Percentiles rank a stretch among this genome's conserved stretches.
Conservation (phyloP, 2,113 vertebrate species). For the Rhagologus leucostigma region DNA sequence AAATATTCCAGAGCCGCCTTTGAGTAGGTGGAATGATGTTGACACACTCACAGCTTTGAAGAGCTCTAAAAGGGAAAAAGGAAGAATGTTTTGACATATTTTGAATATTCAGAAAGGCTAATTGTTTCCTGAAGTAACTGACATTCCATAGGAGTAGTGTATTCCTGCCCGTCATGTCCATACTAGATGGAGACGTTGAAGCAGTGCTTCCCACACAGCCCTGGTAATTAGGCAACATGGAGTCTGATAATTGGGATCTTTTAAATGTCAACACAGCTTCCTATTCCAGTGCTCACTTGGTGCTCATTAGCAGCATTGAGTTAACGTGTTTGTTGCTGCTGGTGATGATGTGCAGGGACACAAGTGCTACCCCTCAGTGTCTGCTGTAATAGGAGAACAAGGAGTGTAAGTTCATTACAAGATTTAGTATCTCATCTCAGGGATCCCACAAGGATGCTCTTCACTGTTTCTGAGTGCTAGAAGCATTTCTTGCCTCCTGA, state of each 20-base stretch:
- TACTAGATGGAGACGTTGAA: conserved; percentile 36
- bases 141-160: conserved; percentile 46
- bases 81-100: conserved; percentile 52
- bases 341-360: not conserved
- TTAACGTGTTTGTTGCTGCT: not conserved
- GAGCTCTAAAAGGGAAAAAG: conserved; percentile 42
- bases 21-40: conserved; percentile 22
- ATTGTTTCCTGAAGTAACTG: conserved; percentile 61
- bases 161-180: conserved; percentile 26
- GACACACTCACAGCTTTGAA: conserved; percentile 15
- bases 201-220: conserved; percentile 31
- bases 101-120: conserved; percentile 59
- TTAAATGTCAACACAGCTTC: conserved; percentile 4
- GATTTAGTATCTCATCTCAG: not conserved
- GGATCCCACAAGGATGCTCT: not conserved
- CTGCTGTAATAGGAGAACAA: not conserved
- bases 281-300: not conserved
- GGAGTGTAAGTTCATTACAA: not conserved
- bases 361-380: not conserved
- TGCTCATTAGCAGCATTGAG: not conserved
- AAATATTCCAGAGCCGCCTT: not conserved
- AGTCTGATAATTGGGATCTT: conserved; percentile 21
- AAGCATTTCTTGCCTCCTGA: not conserved
- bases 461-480: not conserved
- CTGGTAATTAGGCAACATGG: not conserved